Base-by-base conservation (phyloP, 1,140 invertebrate species). In the Solenopsis invicta region DNA sequence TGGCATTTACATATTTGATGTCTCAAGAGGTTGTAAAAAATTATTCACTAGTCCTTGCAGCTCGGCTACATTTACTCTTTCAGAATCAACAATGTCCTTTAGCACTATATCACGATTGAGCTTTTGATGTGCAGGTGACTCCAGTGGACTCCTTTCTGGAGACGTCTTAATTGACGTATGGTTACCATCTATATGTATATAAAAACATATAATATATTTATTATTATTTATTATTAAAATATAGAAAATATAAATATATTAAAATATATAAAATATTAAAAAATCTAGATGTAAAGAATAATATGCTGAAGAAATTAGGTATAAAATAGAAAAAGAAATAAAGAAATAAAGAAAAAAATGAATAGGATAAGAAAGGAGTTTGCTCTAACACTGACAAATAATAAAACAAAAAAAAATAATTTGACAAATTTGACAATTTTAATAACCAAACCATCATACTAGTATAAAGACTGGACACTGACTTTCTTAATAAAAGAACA, bases 81-180 rank as follows among this genome's bases (percentile, higher is more conserved):
- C 99, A 37, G 98, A 99, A 92, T 99, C 98, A 84, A 99, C 97
- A 41, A 99, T 96, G 96, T 99, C 99, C 94, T 98, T 98, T 66
- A 99, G 95, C n/a, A 99, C 98, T 90, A 98, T 97, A 92, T 97
- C 97, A 81, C 97, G 94, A 94, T 98, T 98, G 9, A 96, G 93
- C 88, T 95, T 96, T 91, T 97, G 97, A 93, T 98, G 97, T 8
- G 94, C 91, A 8, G 93, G 93, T 8, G 95, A 93, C 80, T 96
- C 96, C 8, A 91, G 90, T 37, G 88, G 76, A 87, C 96, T 96
- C 92, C 97, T 97, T 91, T 97, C 97, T 59, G 96, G 96, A 80
- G 97, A 96, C 84, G 96, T 95, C 18, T 88, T 91, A 34, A 87
- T 45, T 0, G 71, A 24, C 2, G 80, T 37, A n/a, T 67, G 71